These are phyloP conservation scores for Drosophila chauvacae DNA, from an alignment of 1,140 invertebrate genomes.

Conservation along the genomic window DNA sequence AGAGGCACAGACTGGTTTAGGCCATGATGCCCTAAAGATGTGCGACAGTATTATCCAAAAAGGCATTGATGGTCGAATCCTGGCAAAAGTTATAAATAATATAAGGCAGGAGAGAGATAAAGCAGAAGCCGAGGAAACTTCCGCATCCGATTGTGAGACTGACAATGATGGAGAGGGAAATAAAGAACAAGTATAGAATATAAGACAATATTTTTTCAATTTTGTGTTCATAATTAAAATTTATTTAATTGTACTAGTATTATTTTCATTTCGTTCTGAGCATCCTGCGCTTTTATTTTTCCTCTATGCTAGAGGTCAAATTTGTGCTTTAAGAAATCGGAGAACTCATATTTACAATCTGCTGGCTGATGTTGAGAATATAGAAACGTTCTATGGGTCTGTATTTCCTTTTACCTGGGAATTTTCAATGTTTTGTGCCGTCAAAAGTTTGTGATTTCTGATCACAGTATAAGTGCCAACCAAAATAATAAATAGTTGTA, in stretches of 20 bases:
- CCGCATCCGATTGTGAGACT: neutral
- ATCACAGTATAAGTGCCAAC: conserved; percentile 53
- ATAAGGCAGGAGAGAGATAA: neutral
- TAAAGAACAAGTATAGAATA: neutral
- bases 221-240: neutral
- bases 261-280: neutral
- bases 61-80: conserved; percentile 4
- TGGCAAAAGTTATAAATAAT: conserved; percentile 21
- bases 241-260: no score
- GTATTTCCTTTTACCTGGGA: neutral
- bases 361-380: neutral
- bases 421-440: neutral
- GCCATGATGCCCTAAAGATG: conserved; percentile 21
- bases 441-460: conserved; percentile 23
- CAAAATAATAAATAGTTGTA: conserved; percentile 67
- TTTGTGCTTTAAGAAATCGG: neutral
- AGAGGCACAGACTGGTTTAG: conserved; percentile 31
- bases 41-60: conserved; percentile 18
- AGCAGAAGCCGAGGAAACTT: neutral
- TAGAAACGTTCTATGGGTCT: neutral
- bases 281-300: neutral
- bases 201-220: no score
- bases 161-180: neutral
- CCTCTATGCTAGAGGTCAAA: neutral
- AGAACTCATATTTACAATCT: neutral